Conservation (phyloP, 2,113 vertebrate species). For the Indicator maculatus region DNA sequence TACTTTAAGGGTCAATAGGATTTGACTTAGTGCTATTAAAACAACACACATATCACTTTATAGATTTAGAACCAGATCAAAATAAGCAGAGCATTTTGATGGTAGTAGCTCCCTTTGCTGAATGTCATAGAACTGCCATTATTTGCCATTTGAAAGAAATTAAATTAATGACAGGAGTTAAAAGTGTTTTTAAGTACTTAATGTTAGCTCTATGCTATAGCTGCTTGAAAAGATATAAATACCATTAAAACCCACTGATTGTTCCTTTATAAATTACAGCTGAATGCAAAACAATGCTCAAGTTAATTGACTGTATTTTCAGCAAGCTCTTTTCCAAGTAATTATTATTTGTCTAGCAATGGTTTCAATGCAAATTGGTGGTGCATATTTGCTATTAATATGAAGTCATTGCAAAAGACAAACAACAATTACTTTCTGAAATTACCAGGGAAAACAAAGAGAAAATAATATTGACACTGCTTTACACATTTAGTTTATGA, state of each 20-base stretch:
- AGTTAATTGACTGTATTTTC: slow-evolving; percentile 63
- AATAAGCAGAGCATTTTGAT: neutral
- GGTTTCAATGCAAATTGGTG: slow-evolving; percentile 40
- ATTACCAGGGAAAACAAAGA: slow-evolving; percentile 21
- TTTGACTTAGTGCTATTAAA: neutral
- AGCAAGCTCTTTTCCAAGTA: slow-evolving; percentile 32
- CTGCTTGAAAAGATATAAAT: slow-evolving; percentile 39
- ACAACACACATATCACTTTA: neutral
- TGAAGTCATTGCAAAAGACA: slow-evolving; percentile 11
- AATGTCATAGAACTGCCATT: slow-evolving; percentile 14
- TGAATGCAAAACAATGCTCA: slow-evolving; percentile 41
- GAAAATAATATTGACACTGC: neutral
- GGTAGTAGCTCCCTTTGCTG: neutral
- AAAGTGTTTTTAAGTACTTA: slow-evolving; percentile 21
- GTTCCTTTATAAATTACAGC: slow-evolving; percentile 37
- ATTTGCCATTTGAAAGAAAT: slow-evolving; percentile 27
- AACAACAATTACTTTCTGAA: slow-evolving; percentile 47
- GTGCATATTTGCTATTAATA: slow-evolving; percentile 44
- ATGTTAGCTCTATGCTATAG: neutral
- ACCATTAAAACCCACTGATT: slow-evolving; percentile 12
- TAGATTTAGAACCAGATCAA: neutral
- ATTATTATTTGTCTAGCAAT: slow-evolving; percentile 59
- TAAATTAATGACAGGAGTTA: slow-evolving; percentile 8
- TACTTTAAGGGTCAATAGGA: neutral
- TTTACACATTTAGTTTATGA: slow-evolving; percentile 5